Evolutionary conservation across 2,113 vertebrate species (phyloP).

Genomic region (Anoplopoma fimbria): DNA sequence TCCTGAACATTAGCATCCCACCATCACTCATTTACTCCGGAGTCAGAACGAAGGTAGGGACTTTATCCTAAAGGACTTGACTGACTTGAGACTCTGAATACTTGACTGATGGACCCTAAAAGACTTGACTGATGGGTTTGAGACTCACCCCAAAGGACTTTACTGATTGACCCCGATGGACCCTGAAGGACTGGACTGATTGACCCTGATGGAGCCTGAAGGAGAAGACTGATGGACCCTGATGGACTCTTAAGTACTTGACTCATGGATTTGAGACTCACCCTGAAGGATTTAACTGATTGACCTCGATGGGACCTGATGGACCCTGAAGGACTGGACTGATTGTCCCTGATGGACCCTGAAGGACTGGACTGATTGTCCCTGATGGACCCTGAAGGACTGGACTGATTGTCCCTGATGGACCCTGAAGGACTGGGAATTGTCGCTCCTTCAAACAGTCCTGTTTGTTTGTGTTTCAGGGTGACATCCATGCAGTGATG

Average conservation of each 20-base stretch:
- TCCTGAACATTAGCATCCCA: conserved; percentile 86
- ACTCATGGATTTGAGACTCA: no score
- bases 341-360: neutral
- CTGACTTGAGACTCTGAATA: neutral
- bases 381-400: no score
- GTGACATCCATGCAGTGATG: neutral
- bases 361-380: neutral
- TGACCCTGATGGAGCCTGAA: neutral
- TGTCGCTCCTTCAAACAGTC: fast-evolving
- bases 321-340: no score
- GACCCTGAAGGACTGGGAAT: neutral
- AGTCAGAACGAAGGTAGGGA: conserved; percentile 76
- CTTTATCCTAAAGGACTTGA: neutral
- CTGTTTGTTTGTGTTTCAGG: conserved; percentile 54
- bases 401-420: no score
- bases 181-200: neutral
- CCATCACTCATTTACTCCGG: conserved; percentile 83
- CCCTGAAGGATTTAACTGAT: neutral
- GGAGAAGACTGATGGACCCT: no score
- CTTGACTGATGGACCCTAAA: no score
- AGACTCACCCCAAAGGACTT: neutral
- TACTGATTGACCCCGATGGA: neutral
- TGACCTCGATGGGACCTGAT: neutral
- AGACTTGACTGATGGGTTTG: neutral
- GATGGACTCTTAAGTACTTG: no score